Evolutionary conservation across 2,888 invertebrate genomes (phyloP).

Genomic region (Lasiommata megera): DNA sequence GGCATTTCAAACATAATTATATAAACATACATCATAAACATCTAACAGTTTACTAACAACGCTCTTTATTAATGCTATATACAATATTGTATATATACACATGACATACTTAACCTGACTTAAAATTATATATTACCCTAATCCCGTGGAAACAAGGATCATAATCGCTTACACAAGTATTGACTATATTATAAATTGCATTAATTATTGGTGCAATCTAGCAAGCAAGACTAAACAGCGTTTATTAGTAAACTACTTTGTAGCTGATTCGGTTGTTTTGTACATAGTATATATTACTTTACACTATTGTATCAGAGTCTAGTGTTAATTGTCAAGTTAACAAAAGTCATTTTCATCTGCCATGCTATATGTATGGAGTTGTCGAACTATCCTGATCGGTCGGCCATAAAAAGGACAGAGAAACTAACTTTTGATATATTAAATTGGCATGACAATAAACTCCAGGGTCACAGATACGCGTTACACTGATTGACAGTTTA

Average conservation of each 20-base stretch:
- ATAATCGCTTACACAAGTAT: slow-evolving; percentile 17
- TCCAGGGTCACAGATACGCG: too few relatives aligned
- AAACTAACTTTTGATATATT: too few relatives aligned
- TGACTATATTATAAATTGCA: slow-evolving; percentile 12
- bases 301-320: slow-evolving; percentile 57
- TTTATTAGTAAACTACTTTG: slow-evolving; percentile 32
- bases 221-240: slow-evolving; percentile 31
- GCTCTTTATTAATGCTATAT: slow-evolving; percentile 30
- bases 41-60: slow-evolving; percentile 33
- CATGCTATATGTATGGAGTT: too few relatives aligned
- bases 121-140: slow-evolving; percentile 26
- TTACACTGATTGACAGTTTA: too few relatives aligned
- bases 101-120: slow-evolving; percentile 20
- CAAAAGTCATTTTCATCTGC: too few relatives aligned
- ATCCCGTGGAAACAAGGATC: slow-evolving; percentile 21
- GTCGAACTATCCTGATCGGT: too few relatives aligned
- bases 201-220: slow-evolving; percentile 20
- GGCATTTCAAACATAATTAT: slow-evolving; percentile 13
- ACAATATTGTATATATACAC: slow-evolving; percentile 13
- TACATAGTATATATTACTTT: slow-evolving; percentile 54
- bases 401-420: too few relatives aligned
- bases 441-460: too few relatives aligned
- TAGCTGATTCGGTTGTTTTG: slow-evolving; percentile 46
- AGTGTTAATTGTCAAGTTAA: too few relatives aligned
- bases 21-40: slow-evolving; percentile 34